phyloP scores from a whole-genome alignment of 2,888 invertebrate genomes.

The Acanthosepion esculentum region DNA sequence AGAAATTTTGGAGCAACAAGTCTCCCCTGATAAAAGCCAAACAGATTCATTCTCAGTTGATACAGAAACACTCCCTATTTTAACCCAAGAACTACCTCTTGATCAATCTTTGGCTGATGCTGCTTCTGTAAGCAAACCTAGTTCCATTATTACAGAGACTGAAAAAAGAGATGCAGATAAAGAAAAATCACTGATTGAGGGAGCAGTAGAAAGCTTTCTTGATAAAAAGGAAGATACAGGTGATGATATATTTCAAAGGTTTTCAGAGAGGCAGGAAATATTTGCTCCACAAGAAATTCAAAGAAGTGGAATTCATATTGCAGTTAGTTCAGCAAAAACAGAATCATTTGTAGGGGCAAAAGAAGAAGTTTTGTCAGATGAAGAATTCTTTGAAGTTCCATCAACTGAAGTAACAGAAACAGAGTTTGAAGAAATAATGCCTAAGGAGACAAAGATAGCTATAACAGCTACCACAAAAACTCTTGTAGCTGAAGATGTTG shows the following conservation, averaged over 20 bases:
- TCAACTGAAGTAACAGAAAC: constrained; percentile 41
- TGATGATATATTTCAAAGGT: neutral
- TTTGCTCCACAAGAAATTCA: neutral
- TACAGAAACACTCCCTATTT: neutral
- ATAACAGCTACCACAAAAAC: constrained; percentile 18
- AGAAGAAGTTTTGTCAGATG: constrained; percentile 25
- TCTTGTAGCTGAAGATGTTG: neutral
- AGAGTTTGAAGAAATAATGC: neutral
- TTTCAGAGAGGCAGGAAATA: neutral
- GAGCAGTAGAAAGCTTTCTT: neutral
- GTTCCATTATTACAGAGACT: neutral
- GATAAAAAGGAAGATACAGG: neutral
- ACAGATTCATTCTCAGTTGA: neutral
- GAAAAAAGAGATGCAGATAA: constrained; percentile 24
- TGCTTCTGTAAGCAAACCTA: neutral
- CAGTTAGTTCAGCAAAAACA: neutral
- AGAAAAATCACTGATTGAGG: constrained; percentile 35
- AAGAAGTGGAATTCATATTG: neutral
- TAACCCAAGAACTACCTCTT: neutral
- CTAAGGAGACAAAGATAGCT: neutral
- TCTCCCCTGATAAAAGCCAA: neutral
- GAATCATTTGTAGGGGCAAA: neutral
- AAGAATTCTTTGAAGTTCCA: constrained; percentile 46
- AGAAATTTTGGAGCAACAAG: neutral
- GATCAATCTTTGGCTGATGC: neutral